Conservation (phyloP, 1,140 invertebrate species). For the Drosophila erecta region DNA sequence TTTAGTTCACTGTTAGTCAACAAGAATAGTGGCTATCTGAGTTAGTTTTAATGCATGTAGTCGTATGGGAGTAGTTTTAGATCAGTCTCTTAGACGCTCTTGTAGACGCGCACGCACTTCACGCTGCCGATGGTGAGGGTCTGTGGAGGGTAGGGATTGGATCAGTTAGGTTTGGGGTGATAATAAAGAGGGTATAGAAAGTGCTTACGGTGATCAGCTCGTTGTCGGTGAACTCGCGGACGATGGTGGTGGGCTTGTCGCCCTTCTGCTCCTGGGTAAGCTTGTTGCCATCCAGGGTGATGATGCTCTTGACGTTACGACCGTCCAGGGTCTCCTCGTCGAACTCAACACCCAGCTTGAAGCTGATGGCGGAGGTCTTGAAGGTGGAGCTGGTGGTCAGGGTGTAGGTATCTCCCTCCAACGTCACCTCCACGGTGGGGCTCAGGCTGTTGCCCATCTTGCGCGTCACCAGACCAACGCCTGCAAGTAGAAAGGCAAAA, state of each 20-base stretch:
- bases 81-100: constrained; percentile 83
- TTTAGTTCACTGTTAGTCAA: constrained; percentile 64
- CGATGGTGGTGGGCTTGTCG: constrained; percentile 88
- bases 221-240: constrained; percentile 88
- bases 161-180: background rate
- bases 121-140: constrained; percentile 89
- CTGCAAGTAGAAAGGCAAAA: constrained; percentile 85
- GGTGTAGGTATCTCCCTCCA: constrained; percentile 88
- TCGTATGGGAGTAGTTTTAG: constrained; percentile 52
- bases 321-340: constrained; percentile 95
- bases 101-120: constrained; percentile 90
- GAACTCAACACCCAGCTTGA: constrained; percentile 93
- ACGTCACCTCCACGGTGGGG: constrained; percentile 90
- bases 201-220: constrained; percentile 88
- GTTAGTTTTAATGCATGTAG: constrained; percentile 64
- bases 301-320: constrained; percentile 90
- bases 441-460: constrained; percentile 91
- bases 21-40: constrained; percentile 70
- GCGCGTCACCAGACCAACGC: constrained; percentile 90
- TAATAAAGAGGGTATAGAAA: background rate
- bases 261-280: constrained; percentile 90
- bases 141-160: constrained; percentile 85
- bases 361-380: constrained; percentile 91
- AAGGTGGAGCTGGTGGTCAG: constrained; percentile 93
- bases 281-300: constrained; percentile 89